Conservation (phyloP, 2,113 vertebrate genomes). For the Pipra filicauda region DNA sequence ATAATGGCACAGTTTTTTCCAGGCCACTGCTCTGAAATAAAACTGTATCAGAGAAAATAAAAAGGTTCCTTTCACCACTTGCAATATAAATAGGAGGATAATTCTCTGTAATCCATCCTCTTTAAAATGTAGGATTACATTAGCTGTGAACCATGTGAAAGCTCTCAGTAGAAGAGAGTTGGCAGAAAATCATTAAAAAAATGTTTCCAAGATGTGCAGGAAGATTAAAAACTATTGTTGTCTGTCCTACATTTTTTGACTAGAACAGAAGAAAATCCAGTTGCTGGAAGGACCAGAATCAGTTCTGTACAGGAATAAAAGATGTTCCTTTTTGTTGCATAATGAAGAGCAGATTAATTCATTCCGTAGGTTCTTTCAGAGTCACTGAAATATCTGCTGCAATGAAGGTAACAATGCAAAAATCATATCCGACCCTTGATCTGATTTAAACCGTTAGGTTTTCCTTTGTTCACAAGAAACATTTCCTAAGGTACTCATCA, state of each 20-base stretch:
- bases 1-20: background rate
- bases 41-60: background rate
- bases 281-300: background rate
- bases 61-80: slow-evolving; percentile 22
- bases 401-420: background rate
- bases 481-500: background rate
- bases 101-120: slow-evolving; percentile 25
- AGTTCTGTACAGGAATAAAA: background rate
- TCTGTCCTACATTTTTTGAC: background rate
- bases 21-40: background rate
- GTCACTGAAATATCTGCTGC: background rate
- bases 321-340: background rate
- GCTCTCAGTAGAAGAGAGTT: slow-evolving; percentile 10
- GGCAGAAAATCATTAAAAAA: background rate
- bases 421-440: background rate
- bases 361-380: background rate
- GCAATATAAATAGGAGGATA: background rate
- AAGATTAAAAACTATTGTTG: slow-evolving; percentile 3
- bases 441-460: background rate
- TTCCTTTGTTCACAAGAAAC: background rate
- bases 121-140: slow-evolving; percentile 17
- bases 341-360: background rate
- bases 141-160: slow-evolving; percentile 18
- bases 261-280: background rate
- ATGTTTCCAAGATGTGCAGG: background rate